These are phyloP conservation scores for Aelia acuminata DNA, from an alignment of 2,888 invertebrate species.

Conservation along the genomic window DNA sequence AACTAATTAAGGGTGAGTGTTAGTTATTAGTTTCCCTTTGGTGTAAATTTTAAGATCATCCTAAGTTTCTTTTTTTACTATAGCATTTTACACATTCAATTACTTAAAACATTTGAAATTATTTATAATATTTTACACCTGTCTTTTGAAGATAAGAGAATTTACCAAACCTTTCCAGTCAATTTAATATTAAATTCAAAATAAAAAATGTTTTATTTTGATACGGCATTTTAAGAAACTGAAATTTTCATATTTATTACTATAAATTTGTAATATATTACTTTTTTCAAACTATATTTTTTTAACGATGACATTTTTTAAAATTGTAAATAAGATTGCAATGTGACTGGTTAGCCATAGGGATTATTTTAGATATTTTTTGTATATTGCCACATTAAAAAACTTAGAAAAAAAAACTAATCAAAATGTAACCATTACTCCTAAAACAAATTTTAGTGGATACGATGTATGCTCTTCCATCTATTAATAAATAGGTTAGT, in stretches of 20 bases:
- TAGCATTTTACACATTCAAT: constrained; percentile 2
- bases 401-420: constrained; percentile 8
- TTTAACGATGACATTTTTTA: constrained; percentile 53
- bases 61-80: not conserved
- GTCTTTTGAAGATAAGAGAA: constrained; percentile 8
- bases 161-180: constrained; percentile 47
- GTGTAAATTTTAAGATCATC: not conserved
- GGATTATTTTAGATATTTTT: constrained; percentile 53
- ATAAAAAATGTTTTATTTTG: constrained; percentile 54
- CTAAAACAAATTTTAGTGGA: constrained; percentile 18
- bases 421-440: constrained; percentile 46
- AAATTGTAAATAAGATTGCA: constrained; percentile 54
- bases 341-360: constrained; percentile 53
- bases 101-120: not conserved
- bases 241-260: constrained; percentile 51
- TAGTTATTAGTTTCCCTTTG: constrained; percentile 7
- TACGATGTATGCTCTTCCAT: constrained; percentile 53
- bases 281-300: constrained; percentile 56
- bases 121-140: constrained; percentile 6
- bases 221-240: constrained; percentile 42
- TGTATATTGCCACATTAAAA: constrained; percentile 47
- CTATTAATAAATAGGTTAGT: constrained; percentile 18
- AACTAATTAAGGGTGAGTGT: constrained; percentile 44
- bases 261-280: constrained; percentile 56
- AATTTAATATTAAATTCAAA: constrained; percentile 52